Evolutionary conservation across 1,140 invertebrate genomes (phyloP).

Genomic region (Trichomalopsis sarcophagae): DNA sequence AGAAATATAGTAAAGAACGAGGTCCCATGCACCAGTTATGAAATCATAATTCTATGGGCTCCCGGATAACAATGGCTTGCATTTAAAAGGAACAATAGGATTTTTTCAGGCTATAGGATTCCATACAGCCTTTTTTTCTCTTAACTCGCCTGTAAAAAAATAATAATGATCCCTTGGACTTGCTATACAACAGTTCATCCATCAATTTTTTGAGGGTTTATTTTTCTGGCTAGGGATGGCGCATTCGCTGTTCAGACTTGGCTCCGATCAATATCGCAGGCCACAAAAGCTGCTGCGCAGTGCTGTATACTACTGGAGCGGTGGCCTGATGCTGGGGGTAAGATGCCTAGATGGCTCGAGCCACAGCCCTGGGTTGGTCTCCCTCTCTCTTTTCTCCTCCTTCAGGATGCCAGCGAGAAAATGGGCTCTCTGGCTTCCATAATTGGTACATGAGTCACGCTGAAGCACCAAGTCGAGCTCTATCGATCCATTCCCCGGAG

Average conservation of each 20-base stretch:
- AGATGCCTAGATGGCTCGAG: conserved; percentile 59
- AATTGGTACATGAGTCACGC: conserved; percentile 68
- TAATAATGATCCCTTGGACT: conserved; percentile 22
- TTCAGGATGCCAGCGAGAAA: conserved; percentile 47
- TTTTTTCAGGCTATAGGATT: conserved; percentile 57
- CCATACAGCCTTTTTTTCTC: conserved; percentile 32
- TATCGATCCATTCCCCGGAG: conserved; percentile 59
- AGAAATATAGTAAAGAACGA: background rate
- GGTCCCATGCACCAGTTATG: conserved; percentile 47
- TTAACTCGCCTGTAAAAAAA: conserved; percentile 11
- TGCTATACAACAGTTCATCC: background rate
- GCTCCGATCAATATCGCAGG: conserved; percentile 71
- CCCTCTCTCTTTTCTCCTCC: conserved; percentile 55
- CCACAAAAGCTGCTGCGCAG: conserved; percentile 68
- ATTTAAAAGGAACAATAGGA: conserved; percentile 55
- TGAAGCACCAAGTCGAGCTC: conserved; percentile 54
- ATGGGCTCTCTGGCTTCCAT: conserved; percentile 58
- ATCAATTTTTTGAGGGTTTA: conserved; percentile 22
- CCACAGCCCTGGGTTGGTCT: conserved; percentile 57
- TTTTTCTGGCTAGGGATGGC: conserved; percentile 26
- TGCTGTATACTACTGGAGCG: conserved; percentile 64
- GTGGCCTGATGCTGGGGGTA: conserved; percentile 63
- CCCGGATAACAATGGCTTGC: conserved; percentile 58
- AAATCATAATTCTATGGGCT: conserved; percentile 66
- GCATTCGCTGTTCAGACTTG: conserved; percentile 30